Evolutionary conservation across 2,113 vertebrate genomes (phyloP), one percentile per base, ranked within the genome.

Genomic region (Mormyrus iriodes): DNA sequence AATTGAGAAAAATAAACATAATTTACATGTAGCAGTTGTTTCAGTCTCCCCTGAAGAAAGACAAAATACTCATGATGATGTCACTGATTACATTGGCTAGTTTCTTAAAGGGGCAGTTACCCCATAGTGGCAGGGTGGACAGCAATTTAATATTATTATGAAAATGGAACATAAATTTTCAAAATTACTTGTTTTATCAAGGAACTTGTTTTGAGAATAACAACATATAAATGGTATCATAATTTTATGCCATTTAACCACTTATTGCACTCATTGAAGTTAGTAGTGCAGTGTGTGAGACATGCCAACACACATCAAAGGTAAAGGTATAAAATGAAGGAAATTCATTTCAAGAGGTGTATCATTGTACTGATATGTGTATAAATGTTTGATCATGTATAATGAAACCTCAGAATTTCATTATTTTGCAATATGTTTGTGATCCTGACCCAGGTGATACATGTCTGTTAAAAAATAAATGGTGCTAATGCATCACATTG

Each of bases 81-180:
- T 69, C 65, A 69, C 65, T 69, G 65, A 69, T 6, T 10, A 69
- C n/a, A n/a, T 69, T 12, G 12, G 65, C 7, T 6, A n/a, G 65
- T 69, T 69, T 69, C 24, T 69, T 69, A 53, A 31, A 69, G 65
- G 65, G 87, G 15, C 61, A 88, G 61, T 88, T 88, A 69, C 55
- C 61, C 87, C 87, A 88, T 73, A 88, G 76, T 88, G 58, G 76
- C 87, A 69, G 87, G 87, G 87, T 88, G 87, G 87, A 88, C 87
- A 88, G 61, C 31, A 88, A 88, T 88, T 46, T 88, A 73, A 88
- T 88, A 88, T 88, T 2, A 88, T 88, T 48, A 88, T 88, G 87
- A 88, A 87, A 88, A 88, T 88, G 55, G 52, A 87, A 87, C 55
- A 87, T 55, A 87, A 17, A 65, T 65, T 17, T 21, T 65, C 24